These are phyloP conservation scores for Apodemia mormo DNA, from an alignment of 2,888 invertebrate genomes.

Conservation along the genomic window DNA sequence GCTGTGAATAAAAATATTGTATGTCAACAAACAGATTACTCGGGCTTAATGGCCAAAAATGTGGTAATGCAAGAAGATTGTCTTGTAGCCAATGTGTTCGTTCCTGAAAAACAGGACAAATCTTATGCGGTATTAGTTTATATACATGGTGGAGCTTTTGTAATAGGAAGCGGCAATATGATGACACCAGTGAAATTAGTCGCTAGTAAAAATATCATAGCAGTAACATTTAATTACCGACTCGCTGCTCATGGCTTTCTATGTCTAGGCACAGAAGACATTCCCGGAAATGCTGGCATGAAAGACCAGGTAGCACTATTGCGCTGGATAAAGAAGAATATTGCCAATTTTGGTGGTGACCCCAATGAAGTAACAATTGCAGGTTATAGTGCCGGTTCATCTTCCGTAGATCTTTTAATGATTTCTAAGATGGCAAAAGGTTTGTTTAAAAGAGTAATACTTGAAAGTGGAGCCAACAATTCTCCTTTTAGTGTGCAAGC, in stretches of 20 bases:
- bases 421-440: slow-evolving; percentile 41
- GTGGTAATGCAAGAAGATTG: slow-evolving; percentile 40
- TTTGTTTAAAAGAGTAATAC: slow-evolving; percentile 40
- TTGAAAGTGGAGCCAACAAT: slow-evolving; percentile 41
- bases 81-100: slow-evolving; percentile 42
- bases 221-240: slow-evolving; percentile 55
- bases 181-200: slow-evolving; percentile 45
- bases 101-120: slow-evolving; percentile 39
- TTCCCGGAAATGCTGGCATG: slow-evolving; percentile 48
- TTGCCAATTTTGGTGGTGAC: slow-evolving; percentile 46
- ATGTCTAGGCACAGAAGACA: slow-evolving; percentile 42
- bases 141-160: slow-evolving; percentile 66
- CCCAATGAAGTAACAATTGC: slow-evolving; percentile 47
- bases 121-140: slow-evolving; percentile 58
- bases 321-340: slow-evolving; percentile 47
- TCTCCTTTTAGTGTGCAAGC: slow-evolving; percentile 39
- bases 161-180: slow-evolving; percentile 51
- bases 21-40: slow-evolving; percentile 36
- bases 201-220: slow-evolving; percentile 43
- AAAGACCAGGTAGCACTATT: slow-evolving; percentile 46
- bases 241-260: slow-evolving; percentile 44
- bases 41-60: slow-evolving; percentile 24
- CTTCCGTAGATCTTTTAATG: slow-evolving; percentile 42
- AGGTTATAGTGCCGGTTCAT: slow-evolving; percentile 46
- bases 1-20: slow-evolving; percentile 39